Evolutionary conservation across 1,140 invertebrate genomes (phyloP).

Genomic region (Palaemon carinicauda): DNA sequence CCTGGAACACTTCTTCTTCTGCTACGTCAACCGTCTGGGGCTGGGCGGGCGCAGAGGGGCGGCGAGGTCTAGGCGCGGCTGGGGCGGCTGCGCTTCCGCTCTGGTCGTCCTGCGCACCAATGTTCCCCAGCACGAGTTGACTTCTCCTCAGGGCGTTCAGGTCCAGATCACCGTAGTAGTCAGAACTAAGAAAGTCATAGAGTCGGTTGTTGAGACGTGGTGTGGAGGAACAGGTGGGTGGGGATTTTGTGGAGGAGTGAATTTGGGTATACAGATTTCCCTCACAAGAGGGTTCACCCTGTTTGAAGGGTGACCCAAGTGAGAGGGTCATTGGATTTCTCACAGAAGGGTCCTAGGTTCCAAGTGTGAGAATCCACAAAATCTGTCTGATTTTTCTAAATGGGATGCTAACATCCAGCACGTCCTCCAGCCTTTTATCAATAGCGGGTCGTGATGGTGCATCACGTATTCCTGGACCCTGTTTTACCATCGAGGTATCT

Average conservation of each 20-base stretch:
- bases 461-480: neutral
- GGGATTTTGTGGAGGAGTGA: neutral
- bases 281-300: neutral
- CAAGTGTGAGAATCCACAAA: too few relatives aligned
- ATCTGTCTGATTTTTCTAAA: too few relatives aligned
- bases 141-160: constrained; percentile 85
- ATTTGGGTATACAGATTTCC: neutral
- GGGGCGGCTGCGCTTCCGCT: neutral
- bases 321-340: too few relatives aligned
- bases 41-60: neutral
- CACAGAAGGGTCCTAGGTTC: too few relatives aligned
- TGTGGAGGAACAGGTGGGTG: neutral
- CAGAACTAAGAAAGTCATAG: constrained; percentile 72
- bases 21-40: neutral
- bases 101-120: neutral
- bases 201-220: neutral
- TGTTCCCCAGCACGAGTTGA: constrained; percentile 15
- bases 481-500: neutral
- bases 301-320: too few relatives aligned
- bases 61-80: neutral
- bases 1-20: neutral
- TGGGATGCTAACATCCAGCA: neutral
- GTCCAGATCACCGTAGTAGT: constrained; percentile 94
- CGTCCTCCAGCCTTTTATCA: neutral
- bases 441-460: neutral